Base-by-base conservation (phyloP, 2,888 invertebrate species). In the Andrena bucephala region DNA sequence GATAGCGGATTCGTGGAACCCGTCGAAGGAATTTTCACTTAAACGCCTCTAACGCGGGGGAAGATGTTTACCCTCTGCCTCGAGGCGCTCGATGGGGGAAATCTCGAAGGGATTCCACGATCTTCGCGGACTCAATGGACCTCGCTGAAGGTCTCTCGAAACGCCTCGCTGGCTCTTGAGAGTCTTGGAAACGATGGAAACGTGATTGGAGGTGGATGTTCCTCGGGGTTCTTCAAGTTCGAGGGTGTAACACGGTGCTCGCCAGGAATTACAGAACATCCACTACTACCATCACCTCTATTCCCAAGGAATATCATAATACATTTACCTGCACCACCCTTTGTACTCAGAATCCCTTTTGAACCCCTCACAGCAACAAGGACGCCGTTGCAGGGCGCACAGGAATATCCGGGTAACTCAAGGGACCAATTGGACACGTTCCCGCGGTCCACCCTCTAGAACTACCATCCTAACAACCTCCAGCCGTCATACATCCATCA, bases 91-190 rank as follows among this genome's bases (percentile, higher is more conserved):
- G 42, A 57, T 10, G 27, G 24, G 24, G 59, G 59, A 48, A 70
- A 59, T 70, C 59, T 59, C 59, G 42, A 59, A 70, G 59, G 24
- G 59, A 70, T 70, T 70, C 69, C 24, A 36, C 69, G 59, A 8
- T 70, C 59, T 29, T 59, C 27, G n/a, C n/a, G 57, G 42, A 69
- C 59, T 29, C 29, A 13, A 59, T 13, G 27, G 27, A 59, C 27
- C n/a, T 29, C n/a, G 31, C 16, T 1, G n/a, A 20, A 29, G n/a
- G 42, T 24, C 31, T 54, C 52, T 68, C 50, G 52, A 48, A 54
- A 54, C 42, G 42, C 52, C 31, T 54, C 8, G 33, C 48, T 27
- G 48, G 33, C 54, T 31, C 33, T 68, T 33, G 33, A 54, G 29
- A 52, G 29, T 13, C 67, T 54, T 52, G 67, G 52, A 33, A 20